These are phyloP conservation scores for Petromus typicus DNA, from an alignment of 2,113 vertebrate species.

Conservation along the genomic window DNA sequence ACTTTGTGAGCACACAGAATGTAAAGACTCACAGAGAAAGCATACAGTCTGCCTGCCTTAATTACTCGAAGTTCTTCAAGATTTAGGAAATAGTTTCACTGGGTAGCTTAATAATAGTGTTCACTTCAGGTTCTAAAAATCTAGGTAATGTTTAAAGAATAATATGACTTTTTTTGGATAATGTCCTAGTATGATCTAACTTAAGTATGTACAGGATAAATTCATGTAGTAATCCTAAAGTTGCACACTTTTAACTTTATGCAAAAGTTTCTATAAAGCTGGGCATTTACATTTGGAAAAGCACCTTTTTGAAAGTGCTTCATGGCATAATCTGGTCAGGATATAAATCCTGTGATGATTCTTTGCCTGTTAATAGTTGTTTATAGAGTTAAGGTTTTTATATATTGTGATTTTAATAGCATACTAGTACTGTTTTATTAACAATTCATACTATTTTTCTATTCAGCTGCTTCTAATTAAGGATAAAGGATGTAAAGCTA, in stretches of 20 bases:
- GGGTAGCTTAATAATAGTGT: slow-evolving; percentile 26
- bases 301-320: neutral
- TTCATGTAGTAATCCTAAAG: neutral
- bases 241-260: slow-evolving; percentile 24
- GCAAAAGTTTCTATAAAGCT: neutral
- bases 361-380: neutral
- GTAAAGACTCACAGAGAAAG: neutral
- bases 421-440: neutral
- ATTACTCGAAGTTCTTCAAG: neutral
- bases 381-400: slow-evolving; percentile 22
- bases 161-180: slow-evolving; percentile 44
- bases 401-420: neutral
- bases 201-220: slow-evolving; percentile 47
- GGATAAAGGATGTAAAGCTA: neutral
- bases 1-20: neutral
- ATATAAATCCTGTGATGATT: neutral
- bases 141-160: slow-evolving; percentile 19
- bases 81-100: slow-evolving; percentile 12
- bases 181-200: neutral
- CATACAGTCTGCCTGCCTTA: neutral
- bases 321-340: neutral
- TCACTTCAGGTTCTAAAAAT: slow-evolving; percentile 16
- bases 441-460: neutral
- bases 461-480: neutral
- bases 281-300: neutral